Evolutionary conservation across 35 echinoderm and acorn worm genomes (phyloP).

Genomic region (Apostichopus californicus): DNA sequence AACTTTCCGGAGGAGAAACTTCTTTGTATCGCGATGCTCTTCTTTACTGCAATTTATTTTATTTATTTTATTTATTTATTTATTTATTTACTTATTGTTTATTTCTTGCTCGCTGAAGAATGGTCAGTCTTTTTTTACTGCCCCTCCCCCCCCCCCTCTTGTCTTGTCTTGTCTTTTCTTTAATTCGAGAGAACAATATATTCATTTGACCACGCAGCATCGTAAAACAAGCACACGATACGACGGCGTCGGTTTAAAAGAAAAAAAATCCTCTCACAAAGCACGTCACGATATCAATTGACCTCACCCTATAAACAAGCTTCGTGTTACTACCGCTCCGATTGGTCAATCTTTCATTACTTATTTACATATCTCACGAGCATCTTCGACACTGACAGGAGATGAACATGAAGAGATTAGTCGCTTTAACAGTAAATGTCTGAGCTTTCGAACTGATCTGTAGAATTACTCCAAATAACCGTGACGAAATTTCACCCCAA

Average conservation of each 20-base stretch:
- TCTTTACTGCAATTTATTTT: not conserved
- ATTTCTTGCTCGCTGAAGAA: not conserved
- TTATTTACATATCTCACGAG: not conserved
- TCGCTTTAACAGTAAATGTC: not conserved
- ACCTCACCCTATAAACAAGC: not conserved
- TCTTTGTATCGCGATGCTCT: no score
- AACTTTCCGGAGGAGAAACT: no score
- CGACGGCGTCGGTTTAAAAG: not conserved
- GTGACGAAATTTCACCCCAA: not conserved
- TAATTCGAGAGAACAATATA: not conserved
- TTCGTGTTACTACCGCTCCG: not conserved
- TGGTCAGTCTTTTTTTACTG: not conserved
- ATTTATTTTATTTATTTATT: not conserved
- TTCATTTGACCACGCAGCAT: not conserved
- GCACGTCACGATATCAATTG: not conserved
- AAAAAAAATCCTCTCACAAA: not conserved
- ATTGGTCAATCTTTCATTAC: not conserved
- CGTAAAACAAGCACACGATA: not conserved
- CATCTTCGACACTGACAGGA: not conserved
- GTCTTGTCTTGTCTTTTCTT: not conserved
- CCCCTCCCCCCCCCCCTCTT: no score
- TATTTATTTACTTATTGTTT: not conserved
- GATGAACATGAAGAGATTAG: not conserved
- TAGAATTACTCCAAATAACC: not conserved
- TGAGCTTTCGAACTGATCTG: slow-evolving; percentile 8